Conservation (phyloP, 2,888 invertebrate genomes). For the Operophtera brumata region DNA sequence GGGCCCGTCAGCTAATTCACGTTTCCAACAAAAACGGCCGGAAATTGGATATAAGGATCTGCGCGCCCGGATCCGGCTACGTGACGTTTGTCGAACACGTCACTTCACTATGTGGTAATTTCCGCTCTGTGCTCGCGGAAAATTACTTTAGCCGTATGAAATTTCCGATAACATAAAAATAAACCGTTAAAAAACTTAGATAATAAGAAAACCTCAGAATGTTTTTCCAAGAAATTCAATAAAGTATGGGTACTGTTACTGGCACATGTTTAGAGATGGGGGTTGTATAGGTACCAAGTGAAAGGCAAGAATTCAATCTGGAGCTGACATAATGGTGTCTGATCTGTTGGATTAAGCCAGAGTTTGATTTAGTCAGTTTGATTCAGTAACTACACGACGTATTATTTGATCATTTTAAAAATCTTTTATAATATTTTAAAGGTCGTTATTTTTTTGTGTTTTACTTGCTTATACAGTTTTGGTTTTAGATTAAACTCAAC, state of each 20-base stretch:
- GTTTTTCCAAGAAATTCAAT: constrained; percentile 35
- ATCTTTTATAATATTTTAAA: too few species aligned
- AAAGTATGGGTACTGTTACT: constrained; percentile 13
- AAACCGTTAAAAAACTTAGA: constrained; percentile 61
- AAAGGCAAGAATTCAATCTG: constrained; percentile 3
- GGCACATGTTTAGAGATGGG: constrained; percentile 21
- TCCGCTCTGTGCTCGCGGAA: constrained; percentile 76
- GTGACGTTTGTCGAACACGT: constrained; percentile 81
- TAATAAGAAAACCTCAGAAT: constrained; percentile 41
- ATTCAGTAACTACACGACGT: too few species aligned
- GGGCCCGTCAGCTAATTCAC: constrained; percentile 78
- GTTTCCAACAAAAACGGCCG: constrained; percentile 78
- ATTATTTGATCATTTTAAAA: too few species aligned
- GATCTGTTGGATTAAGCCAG: too few species aligned
- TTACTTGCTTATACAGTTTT: too few species aligned
- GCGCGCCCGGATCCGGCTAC: constrained; percentile 75
- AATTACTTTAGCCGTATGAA: constrained; percentile 79
- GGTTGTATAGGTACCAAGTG: constrained; percentile 8
- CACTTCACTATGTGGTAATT: constrained; percentile 80
- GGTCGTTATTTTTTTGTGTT: too few species aligned
- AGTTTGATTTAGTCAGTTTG: too few species aligned
- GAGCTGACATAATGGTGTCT: not conserved
- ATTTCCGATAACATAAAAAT: constrained; percentile 74
- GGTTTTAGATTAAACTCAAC: not conserved
- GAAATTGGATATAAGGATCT: constrained; percentile 81